Evolutionary conservation across 1,140 invertebrate species (phyloP).

Genomic region (Procambarus virginalis): DNA sequence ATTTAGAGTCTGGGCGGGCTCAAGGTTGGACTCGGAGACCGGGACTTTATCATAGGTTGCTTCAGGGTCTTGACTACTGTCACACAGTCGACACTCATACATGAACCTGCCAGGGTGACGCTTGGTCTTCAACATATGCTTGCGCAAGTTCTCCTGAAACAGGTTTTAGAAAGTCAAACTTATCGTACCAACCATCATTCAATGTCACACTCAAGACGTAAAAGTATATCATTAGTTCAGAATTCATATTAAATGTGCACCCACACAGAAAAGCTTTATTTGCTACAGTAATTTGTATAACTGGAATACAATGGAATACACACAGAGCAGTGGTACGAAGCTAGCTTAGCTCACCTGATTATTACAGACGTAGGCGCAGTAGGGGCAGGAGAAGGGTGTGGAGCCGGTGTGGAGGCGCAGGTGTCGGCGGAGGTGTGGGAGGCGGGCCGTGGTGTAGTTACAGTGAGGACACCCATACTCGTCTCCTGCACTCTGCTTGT

Average conservation of each 20-base stretch:
- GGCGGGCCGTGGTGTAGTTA: conserved; percentile 58
- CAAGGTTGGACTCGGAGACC: background rate
- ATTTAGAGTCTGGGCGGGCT: too few relatives aligned
- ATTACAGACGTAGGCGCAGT: conserved; percentile 69
- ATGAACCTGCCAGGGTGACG: conserved; percentile 55
- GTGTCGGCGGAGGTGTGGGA: conserved; percentile 73
- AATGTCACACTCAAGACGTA: too few relatives aligned
- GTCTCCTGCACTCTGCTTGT: conserved; percentile 48
- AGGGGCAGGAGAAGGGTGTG: conserved; percentile 71
- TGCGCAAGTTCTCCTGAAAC: conserved; percentile 60
- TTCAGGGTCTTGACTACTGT: background rate
- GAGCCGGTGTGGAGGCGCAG: conserved; percentile 74
- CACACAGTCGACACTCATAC: conserved; percentile 62
- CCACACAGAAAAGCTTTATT: too few relatives aligned
- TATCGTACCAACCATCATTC: too few relatives aligned
- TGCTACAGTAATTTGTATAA: too few relatives aligned
- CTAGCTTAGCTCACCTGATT: conserved; percentile 43
- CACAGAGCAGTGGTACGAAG: too few relatives aligned
- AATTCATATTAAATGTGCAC: too few relatives aligned
- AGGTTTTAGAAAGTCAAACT: background rate
- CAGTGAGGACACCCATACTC: conserved; percentile 67
- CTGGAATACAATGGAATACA: too few relatives aligned
- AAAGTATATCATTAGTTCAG: too few relatives aligned
- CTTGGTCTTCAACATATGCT: conserved; percentile 64
- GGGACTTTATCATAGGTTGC: background rate